Evolutionary conservation across 2,888 invertebrate genomes (phyloP).

Genomic region (Deroplatys truncata): DNA sequence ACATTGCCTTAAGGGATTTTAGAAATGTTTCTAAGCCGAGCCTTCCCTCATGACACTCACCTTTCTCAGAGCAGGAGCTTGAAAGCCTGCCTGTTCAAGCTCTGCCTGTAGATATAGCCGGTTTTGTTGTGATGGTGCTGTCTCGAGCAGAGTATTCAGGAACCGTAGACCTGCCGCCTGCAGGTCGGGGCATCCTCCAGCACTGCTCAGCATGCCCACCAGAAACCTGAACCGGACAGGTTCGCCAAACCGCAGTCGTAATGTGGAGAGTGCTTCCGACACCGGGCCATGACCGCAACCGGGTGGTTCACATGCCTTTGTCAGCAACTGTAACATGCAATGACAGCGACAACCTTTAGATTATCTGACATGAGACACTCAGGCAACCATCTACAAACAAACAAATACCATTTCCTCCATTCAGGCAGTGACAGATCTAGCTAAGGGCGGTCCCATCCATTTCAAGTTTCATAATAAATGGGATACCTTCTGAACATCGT

Average conservation of each 20-base stretch:
- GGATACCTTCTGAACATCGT: too few relatives aligned
- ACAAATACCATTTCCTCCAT: too few relatives aligned
- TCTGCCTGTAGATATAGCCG: constrained; percentile 82
- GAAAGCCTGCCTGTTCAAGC: constrained; percentile 76
- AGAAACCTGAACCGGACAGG: constrained; percentile 89
- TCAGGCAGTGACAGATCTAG: too few relatives aligned
- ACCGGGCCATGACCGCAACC: constrained; percentile 78
- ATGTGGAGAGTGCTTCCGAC: constrained; percentile 84
- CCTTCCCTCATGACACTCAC: constrained; percentile 37
- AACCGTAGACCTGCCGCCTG: constrained; percentile 78
- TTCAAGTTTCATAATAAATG: too few relatives aligned
- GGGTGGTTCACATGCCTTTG: constrained; percentile 73
- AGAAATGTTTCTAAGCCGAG: not conserved
- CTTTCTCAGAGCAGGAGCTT: constrained; percentile 49
- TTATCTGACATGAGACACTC: not conserved
- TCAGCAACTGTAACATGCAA: constrained; percentile 61
- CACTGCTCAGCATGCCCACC: constrained; percentile 80
- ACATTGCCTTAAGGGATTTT: not conserved
- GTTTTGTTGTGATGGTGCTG: constrained; percentile 70
- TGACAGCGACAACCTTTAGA: not conserved
- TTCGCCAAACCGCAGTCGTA: constrained; percentile 83
- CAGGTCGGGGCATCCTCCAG: constrained; percentile 64
- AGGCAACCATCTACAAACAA: not conserved
- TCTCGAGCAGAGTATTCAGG: constrained; percentile 76
- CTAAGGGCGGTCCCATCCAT: too few relatives aligned